phyloP scores from a whole-genome alignment of 2,888 invertebrate species.

The Hemistola chrysoprasaria region DNA sequence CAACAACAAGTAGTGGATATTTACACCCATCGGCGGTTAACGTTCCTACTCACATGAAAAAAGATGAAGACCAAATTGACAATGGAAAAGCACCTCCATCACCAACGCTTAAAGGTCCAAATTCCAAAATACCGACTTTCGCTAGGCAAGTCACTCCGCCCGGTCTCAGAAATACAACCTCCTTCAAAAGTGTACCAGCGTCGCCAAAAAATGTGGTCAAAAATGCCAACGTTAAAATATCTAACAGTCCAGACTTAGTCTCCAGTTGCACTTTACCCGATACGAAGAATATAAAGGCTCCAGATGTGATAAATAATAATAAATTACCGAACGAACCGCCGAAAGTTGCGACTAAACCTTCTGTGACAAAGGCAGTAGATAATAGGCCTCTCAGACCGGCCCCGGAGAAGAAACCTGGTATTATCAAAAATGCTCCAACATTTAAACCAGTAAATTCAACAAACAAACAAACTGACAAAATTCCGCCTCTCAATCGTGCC shows the following conservation, averaged over 20 bases:
- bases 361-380: conserved; percentile 62
- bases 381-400: conserved; percentile 67
- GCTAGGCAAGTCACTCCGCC: conserved; percentile 77
- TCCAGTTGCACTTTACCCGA: conserved; percentile 85
- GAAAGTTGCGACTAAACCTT: conserved; percentile 72
- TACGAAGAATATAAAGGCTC: conserved; percentile 79
- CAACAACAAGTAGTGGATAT: conserved; percentile 87
- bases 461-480: conserved; percentile 56
- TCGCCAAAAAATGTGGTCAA: conserved; percentile 64
- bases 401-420: conserved; percentile 59
- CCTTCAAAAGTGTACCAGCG: conserved; percentile 65
- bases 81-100: conserved; percentile 64
- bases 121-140: conserved; percentile 75
- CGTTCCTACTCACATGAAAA: conserved; percentile 76
- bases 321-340: conserved; percentile 67
- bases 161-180: conserved; percentile 65
- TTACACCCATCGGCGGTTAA: conserved; percentile 88
- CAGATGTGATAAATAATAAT: conserved; percentile 83
- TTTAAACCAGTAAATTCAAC: conserved; percentile 53
- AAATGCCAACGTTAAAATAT: conserved; percentile 55
- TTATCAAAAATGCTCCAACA: conserved; percentile 49
- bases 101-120: conserved; percentile 61
- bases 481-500: conserved; percentile 51
- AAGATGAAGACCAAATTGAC: conserved; percentile 47
- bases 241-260: conserved; percentile 87